phyloP scores from a whole-genome alignment of 2,888 invertebrate species.

The Colletes collaris region DNA sequence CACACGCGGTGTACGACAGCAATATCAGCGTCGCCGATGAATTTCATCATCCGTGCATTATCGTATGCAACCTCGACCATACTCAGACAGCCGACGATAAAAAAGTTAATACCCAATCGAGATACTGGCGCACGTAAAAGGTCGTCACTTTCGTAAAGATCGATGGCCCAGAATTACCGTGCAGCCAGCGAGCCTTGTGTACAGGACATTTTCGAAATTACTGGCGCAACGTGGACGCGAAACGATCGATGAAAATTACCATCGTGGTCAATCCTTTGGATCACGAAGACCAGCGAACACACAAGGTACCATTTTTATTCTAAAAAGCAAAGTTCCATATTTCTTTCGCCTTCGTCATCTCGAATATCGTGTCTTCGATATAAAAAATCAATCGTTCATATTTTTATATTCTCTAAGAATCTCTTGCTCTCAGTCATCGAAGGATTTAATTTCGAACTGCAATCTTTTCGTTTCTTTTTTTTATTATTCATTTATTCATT shows the following conservation, averaged over 20 bases:
- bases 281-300: background rate
- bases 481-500: no score
- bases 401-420: no score
- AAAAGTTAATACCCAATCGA: conserved; percentile 50
- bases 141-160: conserved; percentile 39
- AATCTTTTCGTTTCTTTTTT: no score
- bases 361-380: no score
- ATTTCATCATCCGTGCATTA: conserved; percentile 49
- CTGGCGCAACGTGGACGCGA: background rate
- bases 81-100: conserved; percentile 26
- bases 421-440: no score
- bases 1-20: background rate
- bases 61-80: conserved; percentile 40
- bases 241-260: conserved; percentile 31
- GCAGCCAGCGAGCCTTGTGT: conserved; percentile 2
- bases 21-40: conserved; percentile 34
- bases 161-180: conserved; percentile 39
- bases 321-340: no score
- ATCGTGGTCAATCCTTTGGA: background rate
- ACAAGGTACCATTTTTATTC: no score
- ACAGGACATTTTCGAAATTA: conserved; percentile 35
- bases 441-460: no score
- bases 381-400: no score
- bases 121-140: conserved; percentile 36
- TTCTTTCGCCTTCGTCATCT: no score